phyloP scores from a whole-genome alignment of 1,140 invertebrate genomes.

The Catajapyx aquilonaris region DNA sequence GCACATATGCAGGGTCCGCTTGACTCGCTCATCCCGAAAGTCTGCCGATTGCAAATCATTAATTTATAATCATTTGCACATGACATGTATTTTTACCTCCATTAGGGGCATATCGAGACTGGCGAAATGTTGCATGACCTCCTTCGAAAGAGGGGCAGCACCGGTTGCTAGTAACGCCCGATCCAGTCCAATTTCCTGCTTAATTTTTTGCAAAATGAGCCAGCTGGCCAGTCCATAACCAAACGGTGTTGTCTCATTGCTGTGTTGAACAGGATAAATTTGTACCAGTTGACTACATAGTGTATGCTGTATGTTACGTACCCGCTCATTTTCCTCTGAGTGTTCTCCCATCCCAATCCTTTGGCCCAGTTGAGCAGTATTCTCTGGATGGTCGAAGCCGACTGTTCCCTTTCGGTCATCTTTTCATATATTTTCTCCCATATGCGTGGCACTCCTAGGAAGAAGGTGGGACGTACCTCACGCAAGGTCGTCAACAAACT shows the following conservation, averaged over 20 bases:
- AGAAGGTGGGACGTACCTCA: not conserved
- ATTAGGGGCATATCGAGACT: conserved; percentile 61
- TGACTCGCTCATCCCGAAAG: conserved; percentile 69
- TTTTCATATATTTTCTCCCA: conserved; percentile 1
- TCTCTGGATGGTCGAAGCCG: not conserved
- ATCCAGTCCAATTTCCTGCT: conserved; percentile 48
- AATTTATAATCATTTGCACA: too few relatives aligned
- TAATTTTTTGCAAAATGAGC: conserved; percentile 55
- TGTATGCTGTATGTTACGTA: too few relatives aligned
- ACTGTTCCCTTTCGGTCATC: not conserved
- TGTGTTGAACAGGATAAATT: conserved; percentile 4
- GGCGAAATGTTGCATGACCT: conserved; percentile 67
- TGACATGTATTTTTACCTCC: too few relatives aligned
- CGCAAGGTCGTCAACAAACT: not conserved
- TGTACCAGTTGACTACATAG: too few relatives aligned
- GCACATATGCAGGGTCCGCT: conserved; percentile 44
- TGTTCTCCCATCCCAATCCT: not conserved
- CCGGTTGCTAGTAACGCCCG: conserved; percentile 39
- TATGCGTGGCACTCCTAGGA: not conserved
- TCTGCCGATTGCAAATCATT: conserved; percentile 54
- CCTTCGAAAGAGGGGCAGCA: conserved; percentile 60
- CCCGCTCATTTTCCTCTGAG: not conserved
- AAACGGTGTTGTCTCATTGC: conserved; percentile 13
- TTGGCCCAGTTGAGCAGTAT: not conserved
- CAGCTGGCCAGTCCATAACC: conserved; percentile 44